These are phyloP conservation scores for Hydrophis major DNA, from an alignment of 2,797 vertebrate genomes.

Conservation along the genomic window DNA sequence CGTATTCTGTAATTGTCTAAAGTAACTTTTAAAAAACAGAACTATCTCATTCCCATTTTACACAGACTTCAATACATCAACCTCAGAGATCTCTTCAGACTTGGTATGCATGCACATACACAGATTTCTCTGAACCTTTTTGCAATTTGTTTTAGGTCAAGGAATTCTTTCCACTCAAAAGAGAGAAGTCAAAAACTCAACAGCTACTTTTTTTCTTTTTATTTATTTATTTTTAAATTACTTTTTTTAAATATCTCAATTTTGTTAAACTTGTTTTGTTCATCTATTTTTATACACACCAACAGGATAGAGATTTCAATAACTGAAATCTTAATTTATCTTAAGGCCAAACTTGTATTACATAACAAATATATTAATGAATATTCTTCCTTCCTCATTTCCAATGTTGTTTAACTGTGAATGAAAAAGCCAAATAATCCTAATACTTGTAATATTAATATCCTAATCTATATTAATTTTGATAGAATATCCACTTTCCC, in stretches of 20 bases:
- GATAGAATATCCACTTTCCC: not conserved
- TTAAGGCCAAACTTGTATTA: not conserved
- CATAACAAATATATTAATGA: not conserved
- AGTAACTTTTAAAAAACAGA: not conserved
- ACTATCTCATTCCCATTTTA: not conserved
- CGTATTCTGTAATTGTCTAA: not conserved
- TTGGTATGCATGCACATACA: not conserved
- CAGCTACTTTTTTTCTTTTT: not conserved
- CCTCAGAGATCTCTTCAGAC: not conserved
- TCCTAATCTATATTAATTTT: not conserved
- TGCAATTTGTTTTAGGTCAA: not conserved
- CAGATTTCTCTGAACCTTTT: not conserved
- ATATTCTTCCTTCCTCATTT: not conserved
- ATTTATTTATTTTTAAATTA: too few relatives aligned
- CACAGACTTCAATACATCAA: not conserved
- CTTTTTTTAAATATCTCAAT: not conserved
- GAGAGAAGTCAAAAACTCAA: not conserved
- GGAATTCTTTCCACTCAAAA: not conserved
- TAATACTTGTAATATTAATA: not conserved
- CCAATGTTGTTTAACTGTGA: not conserved
- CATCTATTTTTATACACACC: not conserved
- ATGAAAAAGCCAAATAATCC: not conserved
- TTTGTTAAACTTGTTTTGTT: not conserved
- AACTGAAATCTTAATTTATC: not conserved
- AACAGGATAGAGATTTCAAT: not conserved